Evolutionary conservation across 2,113 vertebrate species (phyloP), one percentile per base, ranked within the genome.

Genomic region (Sturnus vulgaris): DNA sequence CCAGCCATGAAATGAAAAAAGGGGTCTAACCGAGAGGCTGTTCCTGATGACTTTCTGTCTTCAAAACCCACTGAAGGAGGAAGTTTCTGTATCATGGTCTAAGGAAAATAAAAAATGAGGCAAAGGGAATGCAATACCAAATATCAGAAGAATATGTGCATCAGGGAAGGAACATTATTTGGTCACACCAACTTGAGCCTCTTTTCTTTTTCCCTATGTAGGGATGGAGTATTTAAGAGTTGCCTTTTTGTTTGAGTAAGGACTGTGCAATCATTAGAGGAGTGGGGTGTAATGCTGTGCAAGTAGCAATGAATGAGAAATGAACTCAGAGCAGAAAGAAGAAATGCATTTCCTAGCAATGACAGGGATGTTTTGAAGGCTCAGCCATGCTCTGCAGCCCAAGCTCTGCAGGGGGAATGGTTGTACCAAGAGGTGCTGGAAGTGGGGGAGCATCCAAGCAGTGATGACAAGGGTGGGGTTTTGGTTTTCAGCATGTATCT

Each of bases 401-500:
- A 28, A 21, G 28, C 5, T 28, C 28, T 49, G 8, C 28, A 42
- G 35, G 8, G 20, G 7, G 21, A 27, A n/a, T 72, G 25, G 7
- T 50, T 42, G 23, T 24, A 71, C 23, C 30, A 68, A 59, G 7
- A 31, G 13, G 17, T 59, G 21, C 11, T 73, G 49, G 8, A 70
- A 71, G 31, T 18, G 16, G 23, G 25, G 8, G 85, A 82, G 37
- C 5, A 82, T 24, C 15, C 39, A 70, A 39, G 25, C 10, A 30
- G 40, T 17, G 23, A 35, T 68, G 56, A 33, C 37, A 77, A 56
- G 0, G 0, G 28, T 18, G 10, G 12, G 11, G 9, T 37, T 66
- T 0, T 30, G 52, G 52, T 64, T 78, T 47, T 53, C 42, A n/a
- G 19, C 2, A 4, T 8, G 12, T 10, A 25, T 5, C 15, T 64